Percentiles rank a stretch among this genome's conserved stretches.
Evolutionary conservation across 2,797 vertebrate genomes (phyloP).

Genomic region (Chlorospingus flavigularis): DNA sequence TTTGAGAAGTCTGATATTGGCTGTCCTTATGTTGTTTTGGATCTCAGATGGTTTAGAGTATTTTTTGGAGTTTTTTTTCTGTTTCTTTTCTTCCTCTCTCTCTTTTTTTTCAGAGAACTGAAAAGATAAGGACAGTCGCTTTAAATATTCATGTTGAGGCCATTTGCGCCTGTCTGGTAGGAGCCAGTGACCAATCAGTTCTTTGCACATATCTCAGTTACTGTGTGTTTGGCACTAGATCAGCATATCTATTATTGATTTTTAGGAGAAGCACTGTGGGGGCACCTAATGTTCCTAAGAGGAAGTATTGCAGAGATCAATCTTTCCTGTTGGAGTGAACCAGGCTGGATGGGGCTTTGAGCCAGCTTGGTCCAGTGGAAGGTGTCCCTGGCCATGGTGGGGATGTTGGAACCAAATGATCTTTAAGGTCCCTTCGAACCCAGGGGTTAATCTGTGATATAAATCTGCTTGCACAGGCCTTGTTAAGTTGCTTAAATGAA

Average conservation of each 20-base stretch:
- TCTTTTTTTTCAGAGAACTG: background rate
- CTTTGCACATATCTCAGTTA: background rate
- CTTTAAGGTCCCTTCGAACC: background rate
- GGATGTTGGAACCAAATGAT: background rate
- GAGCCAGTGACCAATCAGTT: background rate
- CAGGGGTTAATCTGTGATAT: background rate
- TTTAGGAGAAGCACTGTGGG: background rate
- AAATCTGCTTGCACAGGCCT: background rate
- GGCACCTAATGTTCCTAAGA: background rate
- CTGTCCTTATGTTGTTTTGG: background rate
- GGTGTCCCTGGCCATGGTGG: background rate
- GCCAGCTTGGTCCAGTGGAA: background rate
- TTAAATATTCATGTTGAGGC: background rate
- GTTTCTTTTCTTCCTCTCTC: rapidly evolving
- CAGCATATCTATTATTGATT: background rate
- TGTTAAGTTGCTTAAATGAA: background rate
- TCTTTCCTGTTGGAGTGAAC: background rate
- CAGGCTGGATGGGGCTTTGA: background rate
- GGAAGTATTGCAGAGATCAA: background rate
- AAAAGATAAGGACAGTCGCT: background rate
- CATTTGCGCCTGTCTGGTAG: background rate
- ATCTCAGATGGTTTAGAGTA: background rate
- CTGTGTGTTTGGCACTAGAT: background rate
- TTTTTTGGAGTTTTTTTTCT: rapidly evolving
- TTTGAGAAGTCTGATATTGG: background rate